Percentiles rank a stretch among this genome's conserved stretches.
Conservation (phyloP, 1,140 invertebrate species). For the Caerostris extrusa region DNA sequence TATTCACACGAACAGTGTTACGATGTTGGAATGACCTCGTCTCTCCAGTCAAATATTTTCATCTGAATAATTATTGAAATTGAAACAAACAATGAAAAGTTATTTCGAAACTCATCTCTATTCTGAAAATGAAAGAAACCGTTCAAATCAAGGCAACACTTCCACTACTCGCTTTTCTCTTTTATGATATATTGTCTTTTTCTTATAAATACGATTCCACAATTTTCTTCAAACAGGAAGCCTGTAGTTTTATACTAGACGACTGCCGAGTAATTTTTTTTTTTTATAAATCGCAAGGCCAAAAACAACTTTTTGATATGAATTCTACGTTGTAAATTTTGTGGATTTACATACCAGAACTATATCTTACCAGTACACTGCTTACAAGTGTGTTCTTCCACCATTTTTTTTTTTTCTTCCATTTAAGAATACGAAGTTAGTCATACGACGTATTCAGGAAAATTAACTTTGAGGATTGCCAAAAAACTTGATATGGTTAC, state of each 20-base stretch:
- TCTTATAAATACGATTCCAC: neutral
- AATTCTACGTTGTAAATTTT: conserved; percentile 15
- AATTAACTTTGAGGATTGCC: conserved; percentile 20
- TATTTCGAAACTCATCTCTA: neutral
- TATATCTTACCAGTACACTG: conserved; percentile 14
- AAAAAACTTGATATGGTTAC: conserved; percentile 34
- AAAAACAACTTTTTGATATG: neutral
- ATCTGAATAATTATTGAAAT: neutral
- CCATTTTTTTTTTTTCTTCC: neutral
- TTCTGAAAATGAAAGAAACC: conserved; percentile 3
- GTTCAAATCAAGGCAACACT: neutral
- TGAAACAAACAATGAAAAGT: neutral
- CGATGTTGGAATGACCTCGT: too few relatives aligned
- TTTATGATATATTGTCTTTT: conserved; percentile 52
- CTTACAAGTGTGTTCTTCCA: neutral
- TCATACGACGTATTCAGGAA: conserved; percentile 6
- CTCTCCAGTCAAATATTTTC: too few relatives aligned
- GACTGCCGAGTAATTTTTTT: neutral
- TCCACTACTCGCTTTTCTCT: neutral
- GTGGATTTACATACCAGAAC: conserved; percentile 51
- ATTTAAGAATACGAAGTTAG: conserved; percentile 12
- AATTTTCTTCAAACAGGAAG: neutral
- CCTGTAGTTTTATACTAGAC: conserved; percentile 14
- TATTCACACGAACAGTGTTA: too few relatives aligned
- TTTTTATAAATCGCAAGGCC: conserved; percentile 31